Percentiles rank a stretch among this genome's conserved stretches.
phyloP scores from a whole-genome alignment of 2,113 vertebrate genomes.

The Rhizomys pruinosus region DNA sequence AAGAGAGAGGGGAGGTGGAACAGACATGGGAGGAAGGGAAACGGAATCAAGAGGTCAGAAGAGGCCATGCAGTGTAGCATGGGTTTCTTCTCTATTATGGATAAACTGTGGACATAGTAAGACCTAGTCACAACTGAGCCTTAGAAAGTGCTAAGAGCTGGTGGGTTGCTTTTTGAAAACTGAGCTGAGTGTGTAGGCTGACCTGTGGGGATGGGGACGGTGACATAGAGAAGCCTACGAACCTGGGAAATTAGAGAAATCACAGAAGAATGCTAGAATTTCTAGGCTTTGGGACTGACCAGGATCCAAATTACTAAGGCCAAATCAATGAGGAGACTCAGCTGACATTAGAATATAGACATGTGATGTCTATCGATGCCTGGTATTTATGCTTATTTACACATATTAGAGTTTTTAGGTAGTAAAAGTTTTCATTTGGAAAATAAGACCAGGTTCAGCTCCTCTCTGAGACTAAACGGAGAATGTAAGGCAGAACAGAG shows the following conservation, averaged over 20 bases:
- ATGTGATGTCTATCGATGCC: not conserved
- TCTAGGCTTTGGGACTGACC: not conserved
- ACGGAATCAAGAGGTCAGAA: not conserved
- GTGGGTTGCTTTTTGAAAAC: not conserved
- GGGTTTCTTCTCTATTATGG: not conserved
- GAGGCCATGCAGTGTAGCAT: not conserved
- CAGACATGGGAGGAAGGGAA: constrained; percentile 8
- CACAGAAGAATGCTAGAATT: not conserved
- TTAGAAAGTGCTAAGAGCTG: not conserved
- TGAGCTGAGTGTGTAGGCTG: not conserved
- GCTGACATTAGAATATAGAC: not conserved
- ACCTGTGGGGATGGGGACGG: not conserved
- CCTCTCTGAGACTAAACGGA: not conserved
- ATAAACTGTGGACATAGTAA: too few relatives aligned
- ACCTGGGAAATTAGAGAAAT: constrained; percentile 2
- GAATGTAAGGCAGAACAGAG: not conserved
- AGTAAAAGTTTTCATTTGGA: constrained; percentile 47
- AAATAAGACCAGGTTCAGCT: not conserved
- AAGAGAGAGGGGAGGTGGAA: not conserved
- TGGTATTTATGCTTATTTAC: not conserved
- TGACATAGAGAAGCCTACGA: not conserved
- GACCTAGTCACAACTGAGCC: not conserved
- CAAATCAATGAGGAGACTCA: not conserved
- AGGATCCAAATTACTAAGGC: constrained; percentile 16
- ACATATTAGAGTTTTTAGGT: not conserved